Evolutionary conservation across 2,888 invertebrate genomes (phyloP), one percentile per base, ranked within the genome.

Genomic region (Leptothorax acervorum): DNA sequence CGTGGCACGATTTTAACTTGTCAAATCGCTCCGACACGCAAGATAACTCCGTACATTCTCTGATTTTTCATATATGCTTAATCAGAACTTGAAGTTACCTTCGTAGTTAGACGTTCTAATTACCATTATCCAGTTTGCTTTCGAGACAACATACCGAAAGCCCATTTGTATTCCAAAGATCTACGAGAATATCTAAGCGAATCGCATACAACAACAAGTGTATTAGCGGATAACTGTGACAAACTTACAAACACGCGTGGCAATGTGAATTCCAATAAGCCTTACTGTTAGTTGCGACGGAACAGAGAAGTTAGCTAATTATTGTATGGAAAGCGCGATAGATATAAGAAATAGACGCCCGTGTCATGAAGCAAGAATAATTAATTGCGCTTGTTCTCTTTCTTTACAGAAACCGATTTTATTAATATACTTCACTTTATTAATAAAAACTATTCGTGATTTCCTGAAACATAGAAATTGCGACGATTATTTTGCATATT

Each of bases 91-190:
- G 55, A 55, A 65, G 39, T 57, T 78, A 66, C 3, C 12, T 15
- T n/a, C 39, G 11, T 15, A 45, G 70, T 85, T 70, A 60, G 85
- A 89, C 84, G 71, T 82, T 65, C 78, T 90, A 89, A 91, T 91
- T 89, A 87, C 86, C 86, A 88, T 92, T 89, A 90, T 91, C 87
- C 87, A 89, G 85, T 90, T 89, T 83, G 48, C 75, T 84, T 83
- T 87, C 79, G 85, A 84, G 84, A 71, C 86, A 86, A 88, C 87
- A 84, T 71, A 88, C 88, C 65, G 87, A 75, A 86, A 73, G 62
- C 86, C 88, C 89, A 91, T 92, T 91, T 87, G 86, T 87, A 87
- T 88, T 87, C 84, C 45, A 82, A 84, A 83, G 81, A 62, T 81
- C 45, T 60, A 75, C 79, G 84, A 78, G 85, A 82, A 65, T 55